Evolutionary conservation across 1,140 invertebrate species (phyloP), one percentile per base, ranked within the genome.

Genomic region (Achroia grisella): DNA sequence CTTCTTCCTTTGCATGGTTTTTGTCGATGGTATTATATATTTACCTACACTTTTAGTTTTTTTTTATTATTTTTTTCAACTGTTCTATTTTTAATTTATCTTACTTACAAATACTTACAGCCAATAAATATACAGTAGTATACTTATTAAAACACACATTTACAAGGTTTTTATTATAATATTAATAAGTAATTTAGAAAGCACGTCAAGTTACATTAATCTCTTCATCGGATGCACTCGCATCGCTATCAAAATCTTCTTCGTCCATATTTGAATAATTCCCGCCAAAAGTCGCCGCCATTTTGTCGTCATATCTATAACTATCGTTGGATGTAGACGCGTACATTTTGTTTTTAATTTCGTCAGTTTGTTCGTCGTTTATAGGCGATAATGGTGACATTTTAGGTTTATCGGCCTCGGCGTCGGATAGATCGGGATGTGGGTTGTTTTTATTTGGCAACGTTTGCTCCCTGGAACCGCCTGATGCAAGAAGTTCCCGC

Each of bases 381-480:
- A 73, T 81, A 33, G 64, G 57, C 0, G 77, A 91, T 34, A 85
- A 88, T 74, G 88, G 88, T 0, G 87, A 80, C 47, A 91, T 75
- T 58, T 91, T 91, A 0, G 90, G 90, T 37, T 91, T 91, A 73
- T 94, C 93, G 8, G 89, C 90, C 62, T 93, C 93, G 4, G 95
- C 95, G 74, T 98, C 97, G 61, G 95, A 97, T 35, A 98, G 87
- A 77, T 98, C 97, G 0, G 97, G 97, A 86, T 98, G 95, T 0
- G 97, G 97, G 81, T 98, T 98, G 87, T 97, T 97, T 78, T 98
- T 98, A 77, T 96, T 98, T 0, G 97, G 97, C 15, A 98, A 87
- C 0, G 97, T 98, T 75, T 98, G 96, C 70, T 98, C 97, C 11
- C 97, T 88, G 6, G 94, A 96, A 3, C 97, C 97, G 0, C 97